A percentile compares a stretch with the other conserved stretches of the same genome.
These are phyloP conservation scores for Gandaritis pyraliata DNA, from an alignment of 2,888 invertebrate species.

Conservation along the genomic window DNA sequence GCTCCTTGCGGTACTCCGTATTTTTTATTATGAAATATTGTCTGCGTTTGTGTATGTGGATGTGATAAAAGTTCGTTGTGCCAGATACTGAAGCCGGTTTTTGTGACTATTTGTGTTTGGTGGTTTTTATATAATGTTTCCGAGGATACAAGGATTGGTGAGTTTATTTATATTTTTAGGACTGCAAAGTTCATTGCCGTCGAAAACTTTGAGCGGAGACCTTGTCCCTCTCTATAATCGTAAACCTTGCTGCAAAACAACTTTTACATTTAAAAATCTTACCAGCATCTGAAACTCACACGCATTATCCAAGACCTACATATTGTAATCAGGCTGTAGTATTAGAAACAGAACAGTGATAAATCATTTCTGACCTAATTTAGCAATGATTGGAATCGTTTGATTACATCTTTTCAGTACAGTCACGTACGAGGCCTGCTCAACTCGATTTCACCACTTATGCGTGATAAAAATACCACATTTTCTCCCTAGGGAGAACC, in stretches of 20 bases:
- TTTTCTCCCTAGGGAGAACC: slow-evolving; percentile 28
- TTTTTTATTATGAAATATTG: slow-evolving; percentile 47
- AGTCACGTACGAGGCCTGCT: slow-evolving; percentile 41
- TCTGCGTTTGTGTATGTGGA: slow-evolving; percentile 47
- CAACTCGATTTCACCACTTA: slow-evolving; percentile 45
- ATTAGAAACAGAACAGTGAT: slow-evolving; percentile 16
- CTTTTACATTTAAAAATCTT: not conserved
- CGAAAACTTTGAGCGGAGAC: not conserved
- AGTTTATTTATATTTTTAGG: slow-evolving; percentile 46
- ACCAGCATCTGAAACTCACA: not conserved
- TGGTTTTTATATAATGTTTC: slow-evolving; percentile 69
- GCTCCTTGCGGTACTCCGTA: slow-evolving; percentile 50
- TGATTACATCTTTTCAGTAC: slow-evolving; percentile 37
- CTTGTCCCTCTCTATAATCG: not conserved
- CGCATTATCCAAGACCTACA: slow-evolving; percentile 7
- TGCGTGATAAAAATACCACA: slow-evolving; percentile 43
- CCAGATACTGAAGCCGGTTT: slow-evolving; percentile 46
- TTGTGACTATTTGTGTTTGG: slow-evolving; percentile 50
- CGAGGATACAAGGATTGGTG: slow-evolving; percentile 80
- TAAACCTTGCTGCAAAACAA: slow-evolving; percentile 1
- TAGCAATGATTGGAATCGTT: slow-evolving; percentile 37
- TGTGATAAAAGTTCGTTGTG: slow-evolving; percentile 60
- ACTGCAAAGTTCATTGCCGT: not conserved
- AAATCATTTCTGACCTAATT: slow-evolving; percentile 39
- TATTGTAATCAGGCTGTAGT: slow-evolving; percentile 4